Base-by-base conservation (phyloP, 2,113 vertebrate genomes). In the Ardeotis arabs region DNA sequence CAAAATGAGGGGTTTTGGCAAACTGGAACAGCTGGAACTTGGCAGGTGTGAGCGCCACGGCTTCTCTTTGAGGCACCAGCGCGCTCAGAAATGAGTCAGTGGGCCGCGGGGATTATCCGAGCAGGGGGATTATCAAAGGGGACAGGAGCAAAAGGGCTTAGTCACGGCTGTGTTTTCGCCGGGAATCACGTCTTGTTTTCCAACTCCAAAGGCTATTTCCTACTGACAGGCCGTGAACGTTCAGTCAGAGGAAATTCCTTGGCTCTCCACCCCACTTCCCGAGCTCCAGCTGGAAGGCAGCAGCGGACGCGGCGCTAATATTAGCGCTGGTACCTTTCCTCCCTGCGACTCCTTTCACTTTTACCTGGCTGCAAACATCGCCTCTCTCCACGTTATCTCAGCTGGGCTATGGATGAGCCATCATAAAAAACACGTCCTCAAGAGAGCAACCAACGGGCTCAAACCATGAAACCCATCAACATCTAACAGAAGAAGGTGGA, bases 231-330 rank as follows among this genome's bases (percentile, higher is more conserved):
- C 49, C 14, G 10, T 59, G 81, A 93, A 85, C 1, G 44, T 83
- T 33, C 89, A 94, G 80, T 94, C 93, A 92, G 87, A 97, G 93
- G 96, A 96, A 97, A 96, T 95, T 89, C 96, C 84, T 93, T 95
- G 95, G 89, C 93, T 95, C 75, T 94, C 88, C 88, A 69, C 79
- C 85, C 81, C 2, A 2, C 70, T 97, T 97, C 96, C 82, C 27
- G 67, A 90, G 76, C 73, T 79, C 82, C 10, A 72, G 52, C 67
- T 95, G 94, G 94, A 92, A 94, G 90, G 74, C 56, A 89, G 62
- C 59, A 56, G 69, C 9, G 33, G 85, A 94, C 5, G 24, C 2
- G 9, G 21, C 1, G 8, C 90, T 95, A 90, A 96, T 92, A 93
- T 96, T 89, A 95, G 85, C 91, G 53, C 55, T 37, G 52, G 35